Evolutionary conservation across 2,113 vertebrate genomes (phyloP).

Genomic region (Erpornis zantholeuca): DNA sequence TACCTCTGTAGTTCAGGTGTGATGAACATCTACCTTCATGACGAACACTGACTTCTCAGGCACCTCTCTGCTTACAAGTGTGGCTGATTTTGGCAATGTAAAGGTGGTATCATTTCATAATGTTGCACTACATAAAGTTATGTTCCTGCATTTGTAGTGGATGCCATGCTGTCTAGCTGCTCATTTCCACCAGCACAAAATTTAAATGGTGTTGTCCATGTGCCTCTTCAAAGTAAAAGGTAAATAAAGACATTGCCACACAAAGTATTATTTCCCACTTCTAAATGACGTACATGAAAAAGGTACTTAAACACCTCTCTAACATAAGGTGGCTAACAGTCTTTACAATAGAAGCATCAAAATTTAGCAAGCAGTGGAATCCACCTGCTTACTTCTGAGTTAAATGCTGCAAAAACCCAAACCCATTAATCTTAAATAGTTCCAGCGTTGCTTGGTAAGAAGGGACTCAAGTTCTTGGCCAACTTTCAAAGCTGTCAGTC

Average conservation of each 20-base stretch:
- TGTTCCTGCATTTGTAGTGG: background rate
- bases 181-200: background rate
- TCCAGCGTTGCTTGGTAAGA: fast-evolving
- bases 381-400: background rate
- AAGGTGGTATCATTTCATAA: background rate
- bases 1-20: background rate
- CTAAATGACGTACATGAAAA: background rate
- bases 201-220: background rate
- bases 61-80: background rate
- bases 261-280: background rate
- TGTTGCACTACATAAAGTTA: background rate
- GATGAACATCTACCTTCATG: background rate
- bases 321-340: background rate
- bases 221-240: background rate
- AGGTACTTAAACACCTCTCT: background rate
- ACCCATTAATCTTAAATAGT: background rate
- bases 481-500: background rate
- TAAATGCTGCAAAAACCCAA: background rate
- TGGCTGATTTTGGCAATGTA: background rate
- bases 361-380: background rate
- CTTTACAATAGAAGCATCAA: background rate
- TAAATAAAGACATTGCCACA: background rate
- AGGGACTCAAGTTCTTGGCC: background rate
- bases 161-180: background rate
- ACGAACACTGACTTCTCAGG: background rate